phyloP scores from a whole-genome alignment of 2,797 vertebrate species.

The Ficedula albicollis region DNA sequence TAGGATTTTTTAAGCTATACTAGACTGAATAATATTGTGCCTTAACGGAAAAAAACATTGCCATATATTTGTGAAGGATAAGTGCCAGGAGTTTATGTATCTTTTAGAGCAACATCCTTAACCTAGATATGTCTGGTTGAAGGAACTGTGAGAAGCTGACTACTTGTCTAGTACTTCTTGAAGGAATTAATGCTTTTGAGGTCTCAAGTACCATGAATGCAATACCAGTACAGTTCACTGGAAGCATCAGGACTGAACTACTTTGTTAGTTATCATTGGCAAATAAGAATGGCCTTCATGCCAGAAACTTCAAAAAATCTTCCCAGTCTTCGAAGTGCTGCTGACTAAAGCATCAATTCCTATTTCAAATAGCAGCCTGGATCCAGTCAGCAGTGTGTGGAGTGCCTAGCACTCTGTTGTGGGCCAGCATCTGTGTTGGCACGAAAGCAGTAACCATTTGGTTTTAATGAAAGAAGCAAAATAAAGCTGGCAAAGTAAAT shows the following conservation, averaged over 20 bases:
- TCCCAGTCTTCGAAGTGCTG: not conserved
- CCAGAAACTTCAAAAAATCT: not conserved
- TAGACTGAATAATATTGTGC: not conserved
- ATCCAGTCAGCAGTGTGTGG: not conserved
- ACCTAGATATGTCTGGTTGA: not conserved
- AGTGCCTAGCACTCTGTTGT: not conserved
- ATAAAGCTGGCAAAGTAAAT: not conserved
- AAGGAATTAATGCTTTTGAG: not conserved
- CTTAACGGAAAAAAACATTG: not conserved
- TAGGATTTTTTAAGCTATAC: not conserved
- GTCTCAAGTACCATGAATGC: not conserved
- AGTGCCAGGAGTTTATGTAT: not conserved
- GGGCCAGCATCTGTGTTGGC: not conserved
- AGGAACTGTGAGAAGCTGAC: not conserved
- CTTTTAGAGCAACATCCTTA: not conserved
- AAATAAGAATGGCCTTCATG: not conserved
- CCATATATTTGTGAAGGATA: not conserved
- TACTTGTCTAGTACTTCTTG: not conserved
- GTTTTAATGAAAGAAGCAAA: conserved; percentile 22
- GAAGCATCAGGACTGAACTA: not conserved
- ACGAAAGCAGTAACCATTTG: not conserved
- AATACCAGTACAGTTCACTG: not conserved
- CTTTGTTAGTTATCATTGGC: not conserved
- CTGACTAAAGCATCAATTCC: not conserved
- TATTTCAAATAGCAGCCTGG: not conserved